These are phyloP conservation scores for Puma concolor DNA, from an alignment of 2,113 vertebrate genomes.

Conservation along the genomic window DNA sequence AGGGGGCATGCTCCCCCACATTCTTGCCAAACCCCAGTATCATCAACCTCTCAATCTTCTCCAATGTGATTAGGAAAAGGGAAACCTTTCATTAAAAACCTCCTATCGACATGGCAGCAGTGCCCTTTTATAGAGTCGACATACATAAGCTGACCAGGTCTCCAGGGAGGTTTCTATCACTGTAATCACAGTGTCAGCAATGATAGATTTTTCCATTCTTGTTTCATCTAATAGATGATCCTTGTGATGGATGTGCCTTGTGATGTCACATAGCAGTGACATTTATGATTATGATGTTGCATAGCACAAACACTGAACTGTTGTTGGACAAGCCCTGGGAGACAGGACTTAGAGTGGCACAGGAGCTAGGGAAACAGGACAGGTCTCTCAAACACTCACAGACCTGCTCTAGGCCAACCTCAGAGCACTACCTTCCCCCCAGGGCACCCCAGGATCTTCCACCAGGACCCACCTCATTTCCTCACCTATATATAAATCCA, in stretches of 20 bases:
- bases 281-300: background rate
- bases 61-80: background rate
- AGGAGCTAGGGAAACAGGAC: background rate
- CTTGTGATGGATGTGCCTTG: background rate
- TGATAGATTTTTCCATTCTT: background rate
- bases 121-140: background rate
- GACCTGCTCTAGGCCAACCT: background rate
- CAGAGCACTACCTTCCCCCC: background rate
- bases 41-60: background rate
- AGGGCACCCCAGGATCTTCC: background rate
- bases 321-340: background rate
- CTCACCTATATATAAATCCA: background rate
- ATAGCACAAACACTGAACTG: background rate
- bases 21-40: background rate
- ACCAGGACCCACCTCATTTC: background rate
- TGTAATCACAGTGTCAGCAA: background rate
- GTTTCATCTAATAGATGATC: background rate
- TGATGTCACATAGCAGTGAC: background rate
- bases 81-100: background rate
- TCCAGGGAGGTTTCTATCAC: background rate
- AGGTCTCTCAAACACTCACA: background rate
- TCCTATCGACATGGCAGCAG: background rate
- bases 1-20: fast-evolving
- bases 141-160: background rate
- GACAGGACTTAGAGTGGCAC: background rate